Conservation (phyloP, 2,113 vertebrate species). For the Nipponia nippon region DNA sequence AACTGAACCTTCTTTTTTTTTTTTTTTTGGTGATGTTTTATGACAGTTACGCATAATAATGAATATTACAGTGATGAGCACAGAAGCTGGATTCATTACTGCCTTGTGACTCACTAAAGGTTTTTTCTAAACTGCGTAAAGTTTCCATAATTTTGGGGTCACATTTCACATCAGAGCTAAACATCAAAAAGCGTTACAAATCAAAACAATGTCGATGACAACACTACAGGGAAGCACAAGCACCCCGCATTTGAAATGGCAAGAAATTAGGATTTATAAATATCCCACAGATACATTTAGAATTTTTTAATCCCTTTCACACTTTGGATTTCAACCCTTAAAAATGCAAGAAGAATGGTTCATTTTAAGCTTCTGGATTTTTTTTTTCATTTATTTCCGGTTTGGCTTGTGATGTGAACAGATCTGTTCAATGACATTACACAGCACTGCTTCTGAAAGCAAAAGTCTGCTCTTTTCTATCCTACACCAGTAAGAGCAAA, state of each 20-base stretch:
- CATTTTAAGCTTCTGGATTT: neutral
- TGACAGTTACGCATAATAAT: neutral
- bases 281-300: neutral
- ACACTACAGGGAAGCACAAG: slow-evolving; percentile 2
- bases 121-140: slow-evolving; percentile 15
- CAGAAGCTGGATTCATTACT: slow-evolving; percentile 18
- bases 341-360: neutral
- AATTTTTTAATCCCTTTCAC: neutral
- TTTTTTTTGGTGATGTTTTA: neutral
- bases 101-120: slow-evolving; percentile 25
- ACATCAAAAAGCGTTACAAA: slow-evolving; percentile 13
- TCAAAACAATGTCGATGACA: slow-evolving; percentile 7
- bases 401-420: neutral
- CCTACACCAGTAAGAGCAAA: neutral
- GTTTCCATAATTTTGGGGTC: neutral
- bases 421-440: neutral
- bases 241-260: neutral
- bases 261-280: neutral
- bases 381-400: neutral
- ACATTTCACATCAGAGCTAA: neutral
- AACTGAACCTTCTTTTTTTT: neutral
- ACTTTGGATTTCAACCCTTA: neutral
- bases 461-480: neutral
- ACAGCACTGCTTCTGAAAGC: neutral
- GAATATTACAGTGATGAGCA: neutral